Conservation (phyloP, 2,113 vertebrate genomes). For the Abramis brama region DNA sequence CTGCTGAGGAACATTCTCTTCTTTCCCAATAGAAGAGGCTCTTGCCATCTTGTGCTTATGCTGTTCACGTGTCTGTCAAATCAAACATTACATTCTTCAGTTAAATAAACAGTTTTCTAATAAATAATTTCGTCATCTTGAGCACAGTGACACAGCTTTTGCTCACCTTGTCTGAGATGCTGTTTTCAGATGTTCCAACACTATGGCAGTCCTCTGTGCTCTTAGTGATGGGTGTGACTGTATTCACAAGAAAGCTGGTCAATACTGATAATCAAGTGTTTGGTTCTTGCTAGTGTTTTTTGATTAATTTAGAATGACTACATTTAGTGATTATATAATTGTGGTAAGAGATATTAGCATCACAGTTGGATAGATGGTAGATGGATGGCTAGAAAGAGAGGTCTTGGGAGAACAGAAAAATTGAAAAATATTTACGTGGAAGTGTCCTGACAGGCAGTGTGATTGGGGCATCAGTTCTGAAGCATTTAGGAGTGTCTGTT, state of each 20-base stretch:
- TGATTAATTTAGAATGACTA: neutral
- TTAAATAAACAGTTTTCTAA: neutral
- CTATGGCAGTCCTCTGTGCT: neutral
- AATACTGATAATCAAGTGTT: neutral
- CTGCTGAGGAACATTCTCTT: neutral
- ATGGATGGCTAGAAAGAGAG: neutral
- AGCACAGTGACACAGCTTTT: neutral
- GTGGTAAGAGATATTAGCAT: neutral
- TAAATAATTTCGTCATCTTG: neutral
- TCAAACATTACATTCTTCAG: neutral
- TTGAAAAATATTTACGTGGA: neutral
- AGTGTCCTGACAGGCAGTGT: neutral
- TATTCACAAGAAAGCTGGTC: neutral
- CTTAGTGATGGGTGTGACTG: neutral
- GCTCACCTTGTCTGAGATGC: slow-evolving; percentile 14
- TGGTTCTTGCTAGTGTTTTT: neutral
- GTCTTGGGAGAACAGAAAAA: neutral
- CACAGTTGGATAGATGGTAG: neutral
- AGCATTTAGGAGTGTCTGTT: slow-evolving; percentile 9
- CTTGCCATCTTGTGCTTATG: neutral
- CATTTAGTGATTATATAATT: neutral
- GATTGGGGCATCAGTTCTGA: neutral
- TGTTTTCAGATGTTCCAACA: slow-evolving; percentile 18
- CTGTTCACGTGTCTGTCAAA: neutral
- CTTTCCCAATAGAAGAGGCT: neutral